These are phyloP conservation scores for Eurytoma californica DNA, from an alignment of 2,888 invertebrate genomes.

Conservation along the genomic window DNA sequence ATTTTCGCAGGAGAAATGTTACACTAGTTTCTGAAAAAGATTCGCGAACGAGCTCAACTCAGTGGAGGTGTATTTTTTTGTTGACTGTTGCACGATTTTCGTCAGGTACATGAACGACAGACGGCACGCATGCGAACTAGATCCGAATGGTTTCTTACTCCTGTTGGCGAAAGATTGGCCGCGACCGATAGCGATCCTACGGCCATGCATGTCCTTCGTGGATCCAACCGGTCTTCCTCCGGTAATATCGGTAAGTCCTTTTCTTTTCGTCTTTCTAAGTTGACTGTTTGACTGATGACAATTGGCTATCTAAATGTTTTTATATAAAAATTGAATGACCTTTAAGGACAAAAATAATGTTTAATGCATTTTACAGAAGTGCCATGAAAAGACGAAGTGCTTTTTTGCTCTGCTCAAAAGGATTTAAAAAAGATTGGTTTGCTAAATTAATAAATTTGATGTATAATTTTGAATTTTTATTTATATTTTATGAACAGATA, in stretches of 20 bases:
- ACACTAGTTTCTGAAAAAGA: no score
- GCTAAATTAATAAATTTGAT: no score
- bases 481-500: no score
- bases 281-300: background rate
- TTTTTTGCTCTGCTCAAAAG: no score
- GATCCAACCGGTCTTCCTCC: slow-evolving; percentile 77
- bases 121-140: slow-evolving; percentile 97
- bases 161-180: slow-evolving; percentile 78
- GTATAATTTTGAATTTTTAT: no score
- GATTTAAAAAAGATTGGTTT: no score
- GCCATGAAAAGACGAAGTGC: no score
- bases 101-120: slow-evolving; percentile 95
- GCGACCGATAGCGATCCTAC: slow-evolving; percentile 75
- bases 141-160: slow-evolving; percentile 97
- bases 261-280: slow-evolving; percentile 2
- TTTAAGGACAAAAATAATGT: no score
- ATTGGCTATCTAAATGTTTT: no score
- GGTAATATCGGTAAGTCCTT: slow-evolving; percentile 77
- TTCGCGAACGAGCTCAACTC: no score
- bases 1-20: background rate
- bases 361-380: no score
- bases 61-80: background rate
- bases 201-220: slow-evolving; percentile 74
- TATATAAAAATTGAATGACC: no score
- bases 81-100: slow-evolving; percentile 50